These are phyloP conservation scores for Hylaeus volcanicus DNA, from an alignment of 1,140 invertebrate genomes.

Conservation along the genomic window DNA sequence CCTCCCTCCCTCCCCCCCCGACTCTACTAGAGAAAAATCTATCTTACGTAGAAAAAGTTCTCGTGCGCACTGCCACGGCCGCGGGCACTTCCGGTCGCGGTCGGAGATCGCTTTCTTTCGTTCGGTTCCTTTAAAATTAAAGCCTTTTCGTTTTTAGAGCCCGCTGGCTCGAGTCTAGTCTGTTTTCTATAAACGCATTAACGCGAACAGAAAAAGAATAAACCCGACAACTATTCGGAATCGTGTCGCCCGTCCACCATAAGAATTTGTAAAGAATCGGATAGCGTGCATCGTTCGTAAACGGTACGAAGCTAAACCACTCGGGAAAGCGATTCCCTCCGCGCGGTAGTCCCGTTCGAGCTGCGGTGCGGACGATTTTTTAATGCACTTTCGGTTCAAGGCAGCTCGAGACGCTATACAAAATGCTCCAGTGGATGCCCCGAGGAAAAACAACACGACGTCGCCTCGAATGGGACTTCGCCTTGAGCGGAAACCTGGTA, in stretches of 20 bases:
- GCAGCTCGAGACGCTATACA: constrained; percentile 79
- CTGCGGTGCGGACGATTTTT: constrained; percentile 69
- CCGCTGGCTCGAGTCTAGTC: no score
- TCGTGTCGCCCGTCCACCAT: no score
- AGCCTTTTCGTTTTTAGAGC: background rate
- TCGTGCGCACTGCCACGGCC: constrained; percentile 60
- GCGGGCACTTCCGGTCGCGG: constrained; percentile 30
- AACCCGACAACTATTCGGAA: no score
- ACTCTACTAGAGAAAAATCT: constrained; percentile 68
- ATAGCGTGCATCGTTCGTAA: no score
- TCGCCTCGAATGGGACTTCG: background rate
- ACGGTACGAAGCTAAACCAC: no score
- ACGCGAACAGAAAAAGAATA: no score
- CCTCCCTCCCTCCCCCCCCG: no score
- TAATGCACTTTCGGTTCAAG: constrained; percentile 81
- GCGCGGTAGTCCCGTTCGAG: constrained; percentile 3
- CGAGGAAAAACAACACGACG: constrained; percentile 22
- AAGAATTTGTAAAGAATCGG: background rate
- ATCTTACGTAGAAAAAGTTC: constrained; percentile 72
- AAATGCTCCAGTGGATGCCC: constrained; percentile 60
- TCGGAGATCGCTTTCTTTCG: background rate
- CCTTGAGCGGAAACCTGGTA: constrained; percentile 29
- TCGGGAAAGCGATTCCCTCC: constrained; percentile 8
- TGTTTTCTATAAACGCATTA: no score
- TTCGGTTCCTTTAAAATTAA: background rate